Conservation (phyloP, 2,797 vertebrate species). For the Arrhamphus sclerolepis region DNA sequence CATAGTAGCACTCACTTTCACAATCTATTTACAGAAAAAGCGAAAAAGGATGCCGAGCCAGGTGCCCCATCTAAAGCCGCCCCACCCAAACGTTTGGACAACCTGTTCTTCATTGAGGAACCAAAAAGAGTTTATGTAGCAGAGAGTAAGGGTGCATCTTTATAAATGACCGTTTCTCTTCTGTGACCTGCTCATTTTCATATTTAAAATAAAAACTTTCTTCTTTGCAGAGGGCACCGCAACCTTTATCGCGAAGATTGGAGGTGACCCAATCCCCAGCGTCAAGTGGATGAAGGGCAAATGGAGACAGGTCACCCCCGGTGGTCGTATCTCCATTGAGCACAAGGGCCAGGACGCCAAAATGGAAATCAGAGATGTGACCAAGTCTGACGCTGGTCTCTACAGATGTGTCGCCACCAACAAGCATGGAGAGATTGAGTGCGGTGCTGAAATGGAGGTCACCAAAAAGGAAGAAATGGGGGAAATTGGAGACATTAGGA, state of each 20-base stretch:
- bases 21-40: constrained; percentile 80
- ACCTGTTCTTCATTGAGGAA: constrained; percentile 93
- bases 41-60: constrained; percentile 19
- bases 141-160: constrained; percentile 87
- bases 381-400: constrained; percentile 91
- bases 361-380: constrained; percentile 90
- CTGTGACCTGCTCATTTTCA: background rate
- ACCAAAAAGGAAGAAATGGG: constrained; percentile 86
- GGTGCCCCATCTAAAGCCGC: constrained; percentile 72
- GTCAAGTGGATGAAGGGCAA: constrained; percentile 99
- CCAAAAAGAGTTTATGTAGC: constrained; percentile 84
- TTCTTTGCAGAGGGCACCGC: constrained; percentile 82
- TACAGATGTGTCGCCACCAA: constrained; percentile 95
- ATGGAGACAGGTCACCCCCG: constrained; percentile 95
- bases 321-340: constrained; percentile 89
- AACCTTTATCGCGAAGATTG: constrained; percentile 94
- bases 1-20: background rate
- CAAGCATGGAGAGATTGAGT: constrained; percentile 94
- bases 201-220: background rate
- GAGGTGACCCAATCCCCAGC: constrained; percentile 95
- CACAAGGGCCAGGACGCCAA: constrained; percentile 93
- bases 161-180: too few relatives aligned
- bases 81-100: constrained; percentile 75
- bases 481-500: constrained; percentile 85
- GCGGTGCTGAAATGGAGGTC: constrained; percentile 87